Conservation (phyloP, 2,113 vertebrate species). For the Boulengeromyrus knoepffleri region DNA sequence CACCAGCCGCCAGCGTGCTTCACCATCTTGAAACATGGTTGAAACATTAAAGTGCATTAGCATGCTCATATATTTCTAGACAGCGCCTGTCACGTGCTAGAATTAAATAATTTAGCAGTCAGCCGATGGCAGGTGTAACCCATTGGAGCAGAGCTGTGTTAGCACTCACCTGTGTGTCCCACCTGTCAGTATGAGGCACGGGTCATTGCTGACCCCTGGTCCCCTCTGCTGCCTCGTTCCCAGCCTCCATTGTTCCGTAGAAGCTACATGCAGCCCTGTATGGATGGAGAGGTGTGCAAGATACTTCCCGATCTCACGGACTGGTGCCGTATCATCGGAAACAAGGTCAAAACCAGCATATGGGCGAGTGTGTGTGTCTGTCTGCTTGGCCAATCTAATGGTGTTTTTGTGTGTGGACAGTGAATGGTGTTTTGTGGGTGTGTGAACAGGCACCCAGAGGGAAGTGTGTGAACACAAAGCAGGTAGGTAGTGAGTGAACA, state of each 20-base stretch:
- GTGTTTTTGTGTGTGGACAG: background rate
- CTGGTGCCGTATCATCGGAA: constrained; percentile 96
- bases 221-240: background rate
- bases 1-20: background rate
- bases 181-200: background rate
- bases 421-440: background rate
- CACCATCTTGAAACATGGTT: background rate
- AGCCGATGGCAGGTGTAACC: background rate
- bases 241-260: constrained; percentile 87
- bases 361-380: background rate
- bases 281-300: constrained; percentile 91
- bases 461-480: background rate
- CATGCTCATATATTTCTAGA: background rate
- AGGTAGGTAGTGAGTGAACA: background rate
- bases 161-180: background rate
- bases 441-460: background rate
- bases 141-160: background rate
- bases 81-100: background rate
- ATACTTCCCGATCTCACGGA: constrained; percentile 89
- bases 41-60: background rate
- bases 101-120: background rate
- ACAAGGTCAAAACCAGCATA: constrained; percentile 98
- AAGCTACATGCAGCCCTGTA: constrained; percentile 93
- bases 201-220: background rate
- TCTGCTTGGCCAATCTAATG: background rate